Evolutionary conservation across 2,888 invertebrate genomes (phyloP).

Genomic region (Zaprionus obscuricornis): DNA sequence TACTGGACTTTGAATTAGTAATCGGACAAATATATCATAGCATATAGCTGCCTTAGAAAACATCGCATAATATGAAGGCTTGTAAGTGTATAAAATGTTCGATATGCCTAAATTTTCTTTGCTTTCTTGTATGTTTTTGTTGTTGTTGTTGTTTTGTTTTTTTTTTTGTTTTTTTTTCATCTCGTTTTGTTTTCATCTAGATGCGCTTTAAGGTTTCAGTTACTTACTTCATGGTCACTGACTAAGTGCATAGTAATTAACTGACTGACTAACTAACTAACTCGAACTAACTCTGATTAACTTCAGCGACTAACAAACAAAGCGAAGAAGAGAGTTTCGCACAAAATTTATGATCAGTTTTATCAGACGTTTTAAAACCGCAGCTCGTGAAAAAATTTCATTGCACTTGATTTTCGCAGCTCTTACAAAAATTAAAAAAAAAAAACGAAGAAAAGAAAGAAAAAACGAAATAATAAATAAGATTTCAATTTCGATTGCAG

Average conservation of each 20-base stretch:
- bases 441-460: too few relatives aligned
- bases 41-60: too few relatives aligned
- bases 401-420: too few relatives aligned
- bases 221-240: constrained; percentile 76
- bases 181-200: constrained; percentile 19
- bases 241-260: constrained; percentile 72
- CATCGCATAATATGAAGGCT: too few relatives aligned
- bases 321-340: constrained; percentile 31
- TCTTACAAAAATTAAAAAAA: too few relatives aligned
- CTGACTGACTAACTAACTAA: too few relatives aligned
- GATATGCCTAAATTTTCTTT: too few relatives aligned
- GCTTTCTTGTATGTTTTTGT: neutral
- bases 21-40: too few relatives aligned
- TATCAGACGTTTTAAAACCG: constrained; percentile 24
- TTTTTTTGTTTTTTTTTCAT: constrained; percentile 15
- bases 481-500: constrained; percentile 49
- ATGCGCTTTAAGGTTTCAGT: constrained; percentile 48
- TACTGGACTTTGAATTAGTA: too few relatives aligned
- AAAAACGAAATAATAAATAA: constrained; percentile 16
- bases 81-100: too few relatives aligned
- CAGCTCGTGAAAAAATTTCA: constrained; percentile 3
- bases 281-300: constrained; percentile 8
- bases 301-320: neutral
- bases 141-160: neutral
- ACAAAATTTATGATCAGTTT: constrained; percentile 64